A percentile compares a stretch with the other conserved stretches of the same genome.
These are phyloP conservation scores for Pristionchus japonicus DNA, from an alignment of 2,888 invertebrate genomes.

Conservation along the genomic window DNA sequence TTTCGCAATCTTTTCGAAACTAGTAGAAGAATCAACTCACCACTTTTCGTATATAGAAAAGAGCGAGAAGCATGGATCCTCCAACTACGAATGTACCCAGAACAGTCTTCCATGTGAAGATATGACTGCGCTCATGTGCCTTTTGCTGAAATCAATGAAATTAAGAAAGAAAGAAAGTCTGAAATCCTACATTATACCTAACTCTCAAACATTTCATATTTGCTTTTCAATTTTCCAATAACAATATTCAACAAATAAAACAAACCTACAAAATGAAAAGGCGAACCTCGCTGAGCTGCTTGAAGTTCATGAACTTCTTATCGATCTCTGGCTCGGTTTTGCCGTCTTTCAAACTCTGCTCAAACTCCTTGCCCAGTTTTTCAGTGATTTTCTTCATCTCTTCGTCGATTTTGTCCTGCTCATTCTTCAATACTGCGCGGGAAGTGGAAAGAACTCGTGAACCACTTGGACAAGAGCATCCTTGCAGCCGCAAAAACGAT, in stretches of 20 bases:
- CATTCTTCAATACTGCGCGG: not conserved
- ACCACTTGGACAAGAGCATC: not conserved
- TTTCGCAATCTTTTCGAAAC: not conserved
- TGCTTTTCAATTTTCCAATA: too few relatives aligned
- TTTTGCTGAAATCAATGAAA: not conserved
- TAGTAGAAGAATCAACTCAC: conserved; percentile 50
- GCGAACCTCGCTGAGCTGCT: conserved; percentile 56
- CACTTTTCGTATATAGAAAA: conserved; percentile 65
- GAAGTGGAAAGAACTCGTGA: conserved; percentile 8
- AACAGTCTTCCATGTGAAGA: conserved; percentile 68
- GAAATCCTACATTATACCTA: not conserved
- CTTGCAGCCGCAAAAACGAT: not conserved
- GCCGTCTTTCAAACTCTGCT: conserved; percentile 45
- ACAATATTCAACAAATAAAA: not conserved
- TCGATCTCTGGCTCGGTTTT: conserved; percentile 53
- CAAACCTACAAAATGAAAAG: not conserved
- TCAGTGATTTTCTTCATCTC: conserved; percentile 55
- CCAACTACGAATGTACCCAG: conserved; percentile 60
- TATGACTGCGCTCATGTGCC: conserved; percentile 52
- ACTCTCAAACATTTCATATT: not conserved
- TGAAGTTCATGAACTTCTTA: conserved; percentile 71
- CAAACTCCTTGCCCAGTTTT: conserved; percentile 54
- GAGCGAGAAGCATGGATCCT: conserved; percentile 60
- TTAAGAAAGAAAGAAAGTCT: not conserved
- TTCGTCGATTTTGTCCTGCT: conserved; percentile 53